Evolutionary conservation across 2,888 invertebrate genomes (phyloP).

Genomic region (Drosophila buzzatii): DNA sequence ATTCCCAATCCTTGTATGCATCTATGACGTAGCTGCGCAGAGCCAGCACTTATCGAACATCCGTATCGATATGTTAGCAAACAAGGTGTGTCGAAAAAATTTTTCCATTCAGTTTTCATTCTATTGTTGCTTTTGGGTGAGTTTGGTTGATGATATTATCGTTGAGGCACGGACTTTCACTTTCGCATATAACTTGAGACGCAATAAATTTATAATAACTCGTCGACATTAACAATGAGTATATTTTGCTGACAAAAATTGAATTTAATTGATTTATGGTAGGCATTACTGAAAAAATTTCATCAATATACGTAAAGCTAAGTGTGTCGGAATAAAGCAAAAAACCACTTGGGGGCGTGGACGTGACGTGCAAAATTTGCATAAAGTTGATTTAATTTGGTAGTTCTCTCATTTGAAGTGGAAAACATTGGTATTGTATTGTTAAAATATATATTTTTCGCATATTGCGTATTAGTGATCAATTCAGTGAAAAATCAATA

Average conservation of each 20-base stretch:
- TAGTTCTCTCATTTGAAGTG: constrained; percentile 50
- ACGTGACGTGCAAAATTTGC: constrained; percentile 55
- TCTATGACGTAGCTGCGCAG: neutral
- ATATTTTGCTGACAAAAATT: constrained; percentile 28
- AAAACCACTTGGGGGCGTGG: constrained; percentile 61
- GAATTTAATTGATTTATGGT: constrained; percentile 25
- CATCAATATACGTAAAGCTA: constrained; percentile 23
- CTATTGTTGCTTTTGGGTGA: constrained; percentile 59
- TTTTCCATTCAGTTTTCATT: constrained; percentile 40
- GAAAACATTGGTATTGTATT: constrained; percentile 43
- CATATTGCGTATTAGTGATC: constrained; percentile 55
- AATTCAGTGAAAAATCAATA: constrained; percentile 74
- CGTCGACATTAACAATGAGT: constrained; percentile 24
- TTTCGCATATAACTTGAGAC: constrained; percentile 54
- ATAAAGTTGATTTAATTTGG: constrained; percentile 38
- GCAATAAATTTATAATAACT: constrained; percentile 47
- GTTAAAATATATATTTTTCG: constrained; percentile 36
- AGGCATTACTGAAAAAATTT: constrained; percentile 28
- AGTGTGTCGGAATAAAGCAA: constrained; percentile 42
- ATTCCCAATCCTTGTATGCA: no score
- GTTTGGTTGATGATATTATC: constrained; percentile 53
- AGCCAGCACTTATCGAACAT: neutral
- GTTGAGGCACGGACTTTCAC: constrained; percentile 50
- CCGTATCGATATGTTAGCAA: constrained; percentile 21
- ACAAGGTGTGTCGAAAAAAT: constrained; percentile 19